Evolutionary conservation across 2,113 vertebrate genomes (phyloP), one percentile per base, ranked within the genome.

Genomic region (Megaptera novaeangliae): DNA sequence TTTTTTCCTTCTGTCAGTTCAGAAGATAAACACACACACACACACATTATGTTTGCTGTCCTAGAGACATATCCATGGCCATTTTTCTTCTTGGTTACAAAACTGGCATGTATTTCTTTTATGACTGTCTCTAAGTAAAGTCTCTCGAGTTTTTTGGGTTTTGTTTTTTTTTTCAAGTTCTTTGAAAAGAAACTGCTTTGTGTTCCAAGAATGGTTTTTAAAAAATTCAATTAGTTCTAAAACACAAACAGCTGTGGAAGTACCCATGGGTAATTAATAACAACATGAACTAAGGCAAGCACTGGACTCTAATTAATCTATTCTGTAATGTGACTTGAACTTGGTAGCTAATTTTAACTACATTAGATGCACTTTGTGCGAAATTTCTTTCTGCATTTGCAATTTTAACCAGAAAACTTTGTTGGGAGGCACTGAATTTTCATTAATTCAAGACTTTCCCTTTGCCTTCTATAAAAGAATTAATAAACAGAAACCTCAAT

Each of bases 251-350:
- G 74, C 94, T 91, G 92, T 63, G 36, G 78, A 80, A 94, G 80
- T 61, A 92, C 91, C 84, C 88, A 88, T 81, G 80, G 61, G 83
- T 97, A 98, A 98, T 93, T 98, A 98, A 98, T 94, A 97, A 77
- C 81, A 94, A 55, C 44, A 27, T 80, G 84, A 81, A 94, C 6
- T 0, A 17, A 81, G 85, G 96, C 95, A 74, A 97, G 77, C 68
- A 2, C 64, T 83, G 95, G 80, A 75, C 85, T 78, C 72, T 93
- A 98, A 88, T 68, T 89, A 46, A 69, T 57, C 31, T 57, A 74
- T 87, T 96, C 78, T 1, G 29, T 90, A 94, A 96, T 17, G n/a
- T 94, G 89, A 90, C 81, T 93, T 97, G 83, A 96, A 98, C 57
- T 87, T 21, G 31, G 66, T 55, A 89, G 63, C 91, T 89, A 84